These are phyloP conservation scores for Tortricodes alternella DNA, from an alignment of 2,888 invertebrate genomes.

Conservation along the genomic window DNA sequence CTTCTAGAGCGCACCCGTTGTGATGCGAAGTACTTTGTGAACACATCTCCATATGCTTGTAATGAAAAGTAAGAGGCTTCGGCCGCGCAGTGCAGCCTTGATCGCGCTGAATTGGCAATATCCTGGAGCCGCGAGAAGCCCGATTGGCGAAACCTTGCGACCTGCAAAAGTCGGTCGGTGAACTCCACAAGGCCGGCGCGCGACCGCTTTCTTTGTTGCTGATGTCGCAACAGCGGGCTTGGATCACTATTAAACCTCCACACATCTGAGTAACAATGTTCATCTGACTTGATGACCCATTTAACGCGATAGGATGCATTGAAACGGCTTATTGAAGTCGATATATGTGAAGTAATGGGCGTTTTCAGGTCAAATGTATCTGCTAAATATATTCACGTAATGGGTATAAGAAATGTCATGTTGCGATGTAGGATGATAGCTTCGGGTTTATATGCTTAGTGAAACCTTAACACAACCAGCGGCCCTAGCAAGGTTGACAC, in stretches of 20 bases:
- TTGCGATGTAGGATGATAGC: no score
- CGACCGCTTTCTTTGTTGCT: constrained; percentile 80
- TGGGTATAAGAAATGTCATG: no score
- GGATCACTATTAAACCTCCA: constrained; percentile 74
- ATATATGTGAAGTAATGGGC: no score
- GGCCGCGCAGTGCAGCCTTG: constrained; percentile 70
- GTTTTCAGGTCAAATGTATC: no score
- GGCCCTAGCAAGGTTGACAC: no score
- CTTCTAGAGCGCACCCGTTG: neutral
- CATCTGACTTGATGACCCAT: constrained; percentile 17
- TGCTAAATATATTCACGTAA: no score
- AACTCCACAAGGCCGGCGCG: constrained; percentile 75
- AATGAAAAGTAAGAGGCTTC: constrained; percentile 74
- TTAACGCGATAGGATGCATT: neutral
- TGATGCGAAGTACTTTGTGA: no score
- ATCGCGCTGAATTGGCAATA: constrained; percentile 80
- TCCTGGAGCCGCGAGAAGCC: constrained; percentile 80
- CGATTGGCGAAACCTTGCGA: constrained; percentile 82
- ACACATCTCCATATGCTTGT: constrained; percentile 49
- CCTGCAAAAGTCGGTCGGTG: constrained; percentile 81
- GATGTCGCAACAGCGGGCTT: constrained; percentile 76
- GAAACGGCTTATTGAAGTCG: neutral
- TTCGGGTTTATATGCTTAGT: no score
- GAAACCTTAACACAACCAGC: no score
- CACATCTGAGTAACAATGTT: constrained; percentile 53